Evolutionary conservation across 1,140 invertebrate genomes (phyloP), one percentile per base, ranked within the genome.

Genomic region (Drosophila simulans): DNA sequence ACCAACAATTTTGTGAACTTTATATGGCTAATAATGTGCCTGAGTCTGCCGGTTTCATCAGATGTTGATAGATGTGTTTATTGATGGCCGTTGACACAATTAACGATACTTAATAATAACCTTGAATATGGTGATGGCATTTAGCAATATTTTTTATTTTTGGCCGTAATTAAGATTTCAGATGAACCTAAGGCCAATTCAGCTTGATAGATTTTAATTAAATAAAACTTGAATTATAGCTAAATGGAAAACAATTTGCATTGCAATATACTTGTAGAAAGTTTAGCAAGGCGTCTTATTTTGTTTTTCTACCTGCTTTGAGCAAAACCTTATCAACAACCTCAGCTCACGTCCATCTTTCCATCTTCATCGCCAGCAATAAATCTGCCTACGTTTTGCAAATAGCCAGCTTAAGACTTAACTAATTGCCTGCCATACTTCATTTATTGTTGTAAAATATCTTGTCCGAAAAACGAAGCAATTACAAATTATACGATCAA

Each of bases 401-500:
- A 84, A 63, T 68, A 76, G 62, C 49, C 56, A 62, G 42, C 77
- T 69, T 75, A 68, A 79, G 56, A 52, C 55, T 22, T 56, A 80
- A 69, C 65, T 84, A 85, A 84, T 82, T 78, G 63, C 55, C 31
- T 34, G 45, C 65, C 69, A 63, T 60, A 84, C 56, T 69, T 77
- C 64, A 76, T 65, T 68, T 52, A 58, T 52, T 70, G 69, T 69
- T 56, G 35, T 56, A 70, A 69, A 69, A 56, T 70, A 70, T 57
- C 35, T 51, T 42, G 63, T 64, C 56, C 51, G 53, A 55, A 76
- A 86, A 86, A 86, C 78, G 59, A 76, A 81, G 83, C 83, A 88
- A 88, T 86, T 86, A 88, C 75, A 68, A 86, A 80, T 73, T 74
- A 62, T 51, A 62, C 71, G 80, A 84, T 59, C n/a, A 20, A 22